A percentile compares a stretch with the other conserved stretches of the same genome.
phyloP scores from a whole-genome alignment of 2,797 vertebrate species.

The Phylloscopus collybita region DNA sequence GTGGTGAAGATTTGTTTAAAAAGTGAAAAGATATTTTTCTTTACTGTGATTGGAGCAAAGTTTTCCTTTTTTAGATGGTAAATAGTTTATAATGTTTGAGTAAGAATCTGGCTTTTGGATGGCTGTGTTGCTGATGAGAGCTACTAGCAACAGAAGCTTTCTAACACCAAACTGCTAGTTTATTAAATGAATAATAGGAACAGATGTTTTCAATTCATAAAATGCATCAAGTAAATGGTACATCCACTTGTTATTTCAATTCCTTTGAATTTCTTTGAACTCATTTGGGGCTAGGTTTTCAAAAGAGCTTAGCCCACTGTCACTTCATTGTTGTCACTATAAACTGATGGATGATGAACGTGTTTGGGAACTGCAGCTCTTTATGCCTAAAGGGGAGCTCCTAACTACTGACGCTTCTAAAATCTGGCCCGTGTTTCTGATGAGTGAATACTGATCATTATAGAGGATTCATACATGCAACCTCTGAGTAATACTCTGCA shows the following conservation, averaged over 20 bases:
- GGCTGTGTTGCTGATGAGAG: not conserved
- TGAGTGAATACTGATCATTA: constrained; percentile 45
- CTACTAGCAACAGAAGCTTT: constrained; percentile 29
- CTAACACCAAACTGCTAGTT: not conserved
- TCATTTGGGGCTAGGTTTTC: constrained; percentile 46
- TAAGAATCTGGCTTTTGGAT: not conserved
- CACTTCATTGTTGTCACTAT: not conserved
- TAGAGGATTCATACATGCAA: not conserved
- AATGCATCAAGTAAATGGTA: constrained; percentile 29
- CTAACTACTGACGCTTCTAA: not conserved
- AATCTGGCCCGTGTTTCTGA: constrained; percentile 1
- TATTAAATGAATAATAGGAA: constrained; percentile 59
- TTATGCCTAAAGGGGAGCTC: constrained; percentile 31
- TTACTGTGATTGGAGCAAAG: not conserved
- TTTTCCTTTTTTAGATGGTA: not conserved
- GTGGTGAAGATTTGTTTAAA: not conserved
- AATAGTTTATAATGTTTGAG: not conserved
- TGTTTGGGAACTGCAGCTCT: constrained; percentile 32
- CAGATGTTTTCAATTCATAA: constrained; percentile 64
- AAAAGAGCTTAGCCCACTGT: constrained; percentile 32
- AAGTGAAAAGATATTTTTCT: not conserved
- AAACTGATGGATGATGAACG: constrained; percentile 1
- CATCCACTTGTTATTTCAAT: constrained; percentile 57
- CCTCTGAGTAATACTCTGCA: constrained; percentile 34
- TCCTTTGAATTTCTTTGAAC: constrained; percentile 57